These are phyloP conservation scores for Scelioninae gen. 1 DNA, from an alignment of 2,888 invertebrate genomes.

Conservation along the genomic window DNA sequence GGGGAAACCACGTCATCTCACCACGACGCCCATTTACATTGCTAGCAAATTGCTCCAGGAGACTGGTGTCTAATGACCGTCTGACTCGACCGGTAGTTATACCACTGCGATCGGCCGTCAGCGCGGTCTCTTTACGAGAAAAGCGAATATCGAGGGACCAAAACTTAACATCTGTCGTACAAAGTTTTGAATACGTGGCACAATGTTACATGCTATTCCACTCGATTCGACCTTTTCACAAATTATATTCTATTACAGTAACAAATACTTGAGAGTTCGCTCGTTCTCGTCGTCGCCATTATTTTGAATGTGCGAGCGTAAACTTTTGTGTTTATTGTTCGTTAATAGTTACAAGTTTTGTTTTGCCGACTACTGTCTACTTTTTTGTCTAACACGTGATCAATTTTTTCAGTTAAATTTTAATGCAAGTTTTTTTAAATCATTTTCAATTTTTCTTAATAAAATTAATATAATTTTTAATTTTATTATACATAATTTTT, in stretches of 20 bases:
- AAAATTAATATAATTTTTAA: too few relatives aligned
- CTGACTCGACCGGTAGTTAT: slow-evolving; percentile 69
- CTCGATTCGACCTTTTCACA: slow-evolving; percentile 43
- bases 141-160: slow-evolving; percentile 61
- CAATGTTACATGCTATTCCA: slow-evolving; percentile 50
- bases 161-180: slow-evolving; percentile 67
- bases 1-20: slow-evolving; percentile 64
- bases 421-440: too few relatives aligned
- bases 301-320: slow-evolving; percentile 1
- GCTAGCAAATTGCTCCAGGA: slow-evolving; percentile 67
- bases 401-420: too few relatives aligned
- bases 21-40: slow-evolving; percentile 67
- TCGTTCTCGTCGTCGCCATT: slow-evolving; percentile 28
- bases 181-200: slow-evolving; percentile 59
- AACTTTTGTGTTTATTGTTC: slow-evolving; percentile 30
- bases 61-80: slow-evolving; percentile 66
- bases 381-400: too few relatives aligned
- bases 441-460: too few relatives aligned
- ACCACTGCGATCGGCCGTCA: slow-evolving; percentile 68
- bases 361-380: background rate
- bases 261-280: slow-evolving; percentile 48
- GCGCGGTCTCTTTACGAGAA: slow-evolving; percentile 59
- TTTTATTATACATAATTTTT: too few relatives aligned
- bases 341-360: slow-evolving; percentile 19
- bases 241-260: slow-evolving; percentile 51